phyloP scores from a whole-genome alignment of 2,888 invertebrate genomes.

The Biston stratarius region DNA sequence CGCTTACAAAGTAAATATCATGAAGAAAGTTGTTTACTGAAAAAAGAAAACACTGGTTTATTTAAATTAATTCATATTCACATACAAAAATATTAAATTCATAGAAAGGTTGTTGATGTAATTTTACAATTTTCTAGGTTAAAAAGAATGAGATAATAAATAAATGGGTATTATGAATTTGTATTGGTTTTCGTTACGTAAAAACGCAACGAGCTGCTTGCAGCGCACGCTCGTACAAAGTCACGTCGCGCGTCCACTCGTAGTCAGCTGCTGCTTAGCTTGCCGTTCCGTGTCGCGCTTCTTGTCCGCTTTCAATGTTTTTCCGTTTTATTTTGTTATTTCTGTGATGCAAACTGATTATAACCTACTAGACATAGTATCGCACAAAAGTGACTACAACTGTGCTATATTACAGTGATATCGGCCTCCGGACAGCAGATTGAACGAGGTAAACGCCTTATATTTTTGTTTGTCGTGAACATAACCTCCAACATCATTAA shows the following conservation, averaged over 20 bases:
- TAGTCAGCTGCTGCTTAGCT: conserved; percentile 91
- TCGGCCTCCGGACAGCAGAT: conserved; percentile 69
- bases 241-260: conserved; percentile 67
- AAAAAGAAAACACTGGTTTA: no score
- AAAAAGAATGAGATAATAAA: not conserved
- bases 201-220: conserved; percentile 30
- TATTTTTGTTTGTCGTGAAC: conserved; percentile 85
- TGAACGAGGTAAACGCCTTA: conserved; percentile 85
- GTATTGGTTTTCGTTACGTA: not conserved
- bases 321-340: conserved; percentile 87
- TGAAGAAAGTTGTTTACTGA: no score
- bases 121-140: no score
- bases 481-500: conserved; percentile 81
- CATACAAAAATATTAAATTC: no score
- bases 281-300: conserved; percentile 89
- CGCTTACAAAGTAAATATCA: not conserved
- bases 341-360: conserved; percentile 85
- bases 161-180: not conserved
- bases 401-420: conserved; percentile 79
- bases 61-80: no score
- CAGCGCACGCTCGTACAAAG: conserved; percentile 61
- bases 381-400: conserved; percentile 74
- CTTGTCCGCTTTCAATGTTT: conserved; percentile 87
- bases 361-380: conserved; percentile 76
- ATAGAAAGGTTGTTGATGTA: no score